Conservation (phyloP, 1,140 invertebrate genomes). For the Tetramorium alpestre region DNA sequence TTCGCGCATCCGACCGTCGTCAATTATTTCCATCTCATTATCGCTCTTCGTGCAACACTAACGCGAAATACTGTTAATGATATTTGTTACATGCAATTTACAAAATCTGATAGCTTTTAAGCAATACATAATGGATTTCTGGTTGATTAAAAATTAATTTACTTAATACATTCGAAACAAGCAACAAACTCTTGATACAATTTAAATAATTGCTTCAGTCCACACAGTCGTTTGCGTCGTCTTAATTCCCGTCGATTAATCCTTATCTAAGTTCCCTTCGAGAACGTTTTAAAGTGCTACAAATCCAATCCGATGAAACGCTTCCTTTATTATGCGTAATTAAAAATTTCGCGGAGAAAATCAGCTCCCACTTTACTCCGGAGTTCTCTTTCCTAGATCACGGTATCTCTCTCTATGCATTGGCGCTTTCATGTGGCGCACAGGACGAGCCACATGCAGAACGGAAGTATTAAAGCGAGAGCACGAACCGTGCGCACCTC, state of each 20-base stretch:
- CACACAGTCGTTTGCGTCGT: neutral
- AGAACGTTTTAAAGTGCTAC: neutral
- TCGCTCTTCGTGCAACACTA: neutral
- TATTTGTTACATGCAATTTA: neutral
- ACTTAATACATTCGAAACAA: neutral
- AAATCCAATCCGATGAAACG: neutral
- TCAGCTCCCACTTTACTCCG: neutral
- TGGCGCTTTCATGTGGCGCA: too few relatives aligned
- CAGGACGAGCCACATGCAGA: conserved; percentile 2
- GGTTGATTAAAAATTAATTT: neutral
- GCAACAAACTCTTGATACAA: neutral
- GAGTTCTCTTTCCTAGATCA: neutral
- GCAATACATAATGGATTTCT: neutral
- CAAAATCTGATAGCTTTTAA: neutral
- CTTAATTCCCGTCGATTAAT: neutral
- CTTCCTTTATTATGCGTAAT: neutral
- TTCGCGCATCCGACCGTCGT: neutral
- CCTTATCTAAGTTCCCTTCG: neutral
- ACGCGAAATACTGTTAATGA: neutral
- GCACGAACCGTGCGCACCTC: conserved; percentile 58
- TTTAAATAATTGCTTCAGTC: neutral
- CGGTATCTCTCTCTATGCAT: neutral
- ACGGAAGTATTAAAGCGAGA: conserved; percentile 47
- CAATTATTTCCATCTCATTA: conserved; percentile 31
- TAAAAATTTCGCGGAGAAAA: conserved; percentile 13